phyloP scores from a whole-genome alignment of 2,888 invertebrate species.

The Drosophila mimetica region DNA sequence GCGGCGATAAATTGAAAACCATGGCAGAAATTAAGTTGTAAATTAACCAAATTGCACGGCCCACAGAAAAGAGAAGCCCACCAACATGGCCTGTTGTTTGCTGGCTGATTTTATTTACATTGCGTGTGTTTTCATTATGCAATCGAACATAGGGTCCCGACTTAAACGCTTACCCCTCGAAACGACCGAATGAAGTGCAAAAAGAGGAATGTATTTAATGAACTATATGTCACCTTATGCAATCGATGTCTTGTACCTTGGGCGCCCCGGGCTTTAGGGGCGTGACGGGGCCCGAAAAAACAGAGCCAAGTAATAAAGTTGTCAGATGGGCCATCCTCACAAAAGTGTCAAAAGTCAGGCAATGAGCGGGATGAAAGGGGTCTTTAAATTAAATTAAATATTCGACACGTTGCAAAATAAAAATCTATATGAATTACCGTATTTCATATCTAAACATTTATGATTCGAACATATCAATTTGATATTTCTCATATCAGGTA shows the following conservation, averaged over 20 bases:
- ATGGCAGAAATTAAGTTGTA: slow-evolving; percentile 71
- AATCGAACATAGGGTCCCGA: slow-evolving; percentile 23
- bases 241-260: slow-evolving; percentile 4
- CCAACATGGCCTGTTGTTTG: slow-evolving; percentile 3
- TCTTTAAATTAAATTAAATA: neutral
- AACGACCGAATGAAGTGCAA: slow-evolving; percentile 7
- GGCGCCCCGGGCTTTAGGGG: slow-evolving; percentile 1
- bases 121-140: slow-evolving; percentile 36
- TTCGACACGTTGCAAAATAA: neutral
- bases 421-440: no score
- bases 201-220: slow-evolving; percentile 6
- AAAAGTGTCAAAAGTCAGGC: slow-evolving; percentile 22
- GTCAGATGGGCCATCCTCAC: slow-evolving; percentile 3
- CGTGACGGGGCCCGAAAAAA: slow-evolving; percentile 15
- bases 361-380: neutral
- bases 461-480: no score
- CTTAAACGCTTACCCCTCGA: neutral
- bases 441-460: no score
- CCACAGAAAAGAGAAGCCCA: slow-evolving; percentile 19
- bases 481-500: no score
- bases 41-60: slow-evolving; percentile 63
- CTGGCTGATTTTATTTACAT: slow-evolving; percentile 30
- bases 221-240: slow-evolving; percentile 17
- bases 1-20: slow-evolving; percentile 59
- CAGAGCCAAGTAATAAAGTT: slow-evolving; percentile 13